Conservation (phyloP, 1,140 invertebrate genomes). For the Hyles vespertilio region DNA sequence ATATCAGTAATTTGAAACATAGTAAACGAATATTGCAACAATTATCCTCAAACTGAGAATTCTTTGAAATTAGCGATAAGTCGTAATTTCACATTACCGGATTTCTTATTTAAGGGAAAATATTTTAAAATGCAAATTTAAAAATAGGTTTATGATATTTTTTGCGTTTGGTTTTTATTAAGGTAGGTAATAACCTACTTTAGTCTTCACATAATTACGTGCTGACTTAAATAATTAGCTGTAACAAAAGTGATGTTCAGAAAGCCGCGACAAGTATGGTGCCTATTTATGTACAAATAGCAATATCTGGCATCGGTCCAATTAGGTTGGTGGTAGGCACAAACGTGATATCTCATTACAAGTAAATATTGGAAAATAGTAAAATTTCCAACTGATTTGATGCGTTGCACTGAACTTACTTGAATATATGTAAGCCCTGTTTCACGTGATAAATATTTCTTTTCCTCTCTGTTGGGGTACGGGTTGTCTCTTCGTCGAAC, state of each 20-base stretch:
- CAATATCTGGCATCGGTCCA: constrained; percentile 62
- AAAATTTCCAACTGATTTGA: constrained; percentile 1
- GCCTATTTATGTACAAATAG: constrained; percentile 71
- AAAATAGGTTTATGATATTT: no score
- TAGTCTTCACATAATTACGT: constrained; percentile 6
- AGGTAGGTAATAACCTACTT: no score
- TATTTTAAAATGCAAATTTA: no score
- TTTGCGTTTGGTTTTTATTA: no score
- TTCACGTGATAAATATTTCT: constrained; percentile 80
- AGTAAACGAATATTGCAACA: no score
- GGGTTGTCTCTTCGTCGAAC: constrained; percentile 83
- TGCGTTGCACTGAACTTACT: constrained; percentile 55
- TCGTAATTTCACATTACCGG: no score
- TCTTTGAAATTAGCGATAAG: no score
- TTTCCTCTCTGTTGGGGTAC: constrained; percentile 84
- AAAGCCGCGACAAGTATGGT: constrained; percentile 67
- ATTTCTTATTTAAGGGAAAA: no score
- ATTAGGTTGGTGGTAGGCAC: constrained; percentile 62
- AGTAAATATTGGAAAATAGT: constrained; percentile 29
- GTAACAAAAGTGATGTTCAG: constrained; percentile 31
- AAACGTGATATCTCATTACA: constrained; percentile 40
- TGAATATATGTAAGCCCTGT: constrained; percentile 84
- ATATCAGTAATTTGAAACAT: no score
- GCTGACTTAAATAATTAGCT: no score
- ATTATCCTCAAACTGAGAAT: no score